Conservation (phyloP, 2,888 invertebrate genomes). For the Macrophya annulata region DNA sequence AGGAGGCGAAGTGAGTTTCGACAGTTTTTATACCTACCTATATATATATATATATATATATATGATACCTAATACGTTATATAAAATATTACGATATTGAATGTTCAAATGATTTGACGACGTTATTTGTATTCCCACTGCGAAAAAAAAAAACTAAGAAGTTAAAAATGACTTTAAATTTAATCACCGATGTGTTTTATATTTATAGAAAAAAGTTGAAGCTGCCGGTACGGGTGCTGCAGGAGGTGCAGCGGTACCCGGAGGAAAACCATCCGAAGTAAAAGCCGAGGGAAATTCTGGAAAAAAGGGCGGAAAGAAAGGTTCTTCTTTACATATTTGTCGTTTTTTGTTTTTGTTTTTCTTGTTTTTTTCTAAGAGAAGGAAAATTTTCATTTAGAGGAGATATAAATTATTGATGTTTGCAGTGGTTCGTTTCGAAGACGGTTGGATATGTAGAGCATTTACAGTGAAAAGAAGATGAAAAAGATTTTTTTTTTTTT, state of each 20-base stretch:
- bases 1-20: conserved; percentile 66
- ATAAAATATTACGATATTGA: neutral
- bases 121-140: too few relatives aligned
- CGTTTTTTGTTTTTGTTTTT: neutral
- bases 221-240: conserved; percentile 57
- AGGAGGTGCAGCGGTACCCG: conserved; percentile 57
- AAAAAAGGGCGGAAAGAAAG: conserved; percentile 66
- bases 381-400: neutral
- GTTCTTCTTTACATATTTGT: conserved; percentile 48
- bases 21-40: conserved; percentile 30
- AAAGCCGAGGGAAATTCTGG: conserved; percentile 63
- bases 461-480: conserved; percentile 61
- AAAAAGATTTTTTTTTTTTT: conserved; percentile 46
- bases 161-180: neutral
- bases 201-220: conserved; percentile 64
- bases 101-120: neutral
- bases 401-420: conserved; percentile 24
- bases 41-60: too few relatives aligned
- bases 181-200: neutral
- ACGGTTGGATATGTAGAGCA: conserved; percentile 62
- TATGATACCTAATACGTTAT: neutral
- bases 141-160: neutral
- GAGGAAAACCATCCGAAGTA: conserved; percentile 61
- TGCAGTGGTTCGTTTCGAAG: conserved; percentile 64
- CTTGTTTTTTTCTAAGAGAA: neutral